Base-by-base conservation (phyloP, 2,797 vertebrate genomes). In the Dryobates pubescens region DNA sequence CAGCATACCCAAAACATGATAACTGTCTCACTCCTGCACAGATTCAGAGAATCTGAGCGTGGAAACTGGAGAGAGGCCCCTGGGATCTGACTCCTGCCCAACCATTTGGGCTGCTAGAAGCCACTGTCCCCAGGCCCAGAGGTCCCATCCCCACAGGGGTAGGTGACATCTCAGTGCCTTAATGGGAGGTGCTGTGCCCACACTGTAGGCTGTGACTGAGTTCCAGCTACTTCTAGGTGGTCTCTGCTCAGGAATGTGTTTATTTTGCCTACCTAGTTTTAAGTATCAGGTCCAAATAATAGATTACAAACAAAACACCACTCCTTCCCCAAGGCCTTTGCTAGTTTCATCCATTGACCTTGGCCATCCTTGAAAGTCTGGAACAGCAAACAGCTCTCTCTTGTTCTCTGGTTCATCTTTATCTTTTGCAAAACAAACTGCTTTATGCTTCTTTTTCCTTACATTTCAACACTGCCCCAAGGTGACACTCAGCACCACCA, bases 1-100 rank as follows among this genome's bases (percentile, higher is more conserved):
- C 7, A 45, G 6, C 7, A 1, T 34, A 57, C 7, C 43, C 2
- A 2, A 71, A 87, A 68, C 2, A 2, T 0, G 1, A 6, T 9
- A 69, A 65, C 22, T 17, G 14, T 10, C 17, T 69, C 68, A 69
- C 2, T 12, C 22, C 20, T n/a, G 4, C 53, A 34, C 17, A 69
- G 22, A 56, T 4, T 2, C 23, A 32, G n/a, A 9, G n/a, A 72
- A 76, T 41, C 11, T 34, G 32, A 38, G 38, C 23, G 49, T 7
- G 18, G 18, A 24, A 75, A 62, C 3, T 14, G 53, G 29, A 65
- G 34, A 16, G 19, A 65, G 30, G 54, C 2, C 4, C 20, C 20
- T 34, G 10, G 19, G 7, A 58, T 43, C 23, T 45, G 43, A 32
- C 5, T 47, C 14, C 27, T 65, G 36, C 63, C 26, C 72, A 29